Evolutionary conservation across 2,888 invertebrate genomes (phyloP).

Genomic region (Cyaniris semiargus): DNA sequence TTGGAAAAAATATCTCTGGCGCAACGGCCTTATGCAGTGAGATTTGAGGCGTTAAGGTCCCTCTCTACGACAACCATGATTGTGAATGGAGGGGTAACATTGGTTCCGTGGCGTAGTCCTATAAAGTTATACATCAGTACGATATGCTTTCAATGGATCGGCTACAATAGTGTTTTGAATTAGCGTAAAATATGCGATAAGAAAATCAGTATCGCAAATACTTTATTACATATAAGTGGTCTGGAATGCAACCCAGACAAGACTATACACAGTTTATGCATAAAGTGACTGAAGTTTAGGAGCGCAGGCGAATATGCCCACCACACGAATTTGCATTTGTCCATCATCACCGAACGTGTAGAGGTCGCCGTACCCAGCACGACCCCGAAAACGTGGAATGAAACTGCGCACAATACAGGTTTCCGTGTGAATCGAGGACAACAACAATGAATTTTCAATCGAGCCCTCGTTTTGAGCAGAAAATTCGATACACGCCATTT

Average conservation of each 20-base stretch:
- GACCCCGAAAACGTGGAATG: slow-evolving; percentile 14
- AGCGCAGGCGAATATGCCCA: neutral
- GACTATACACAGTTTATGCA: neutral
- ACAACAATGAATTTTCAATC: neutral
- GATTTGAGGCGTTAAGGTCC: neutral
- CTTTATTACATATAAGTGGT: neutral
- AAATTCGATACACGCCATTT: neutral
- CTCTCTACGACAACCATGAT: neutral
- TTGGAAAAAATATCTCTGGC: slow-evolving; percentile 6
- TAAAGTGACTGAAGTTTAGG: neutral
- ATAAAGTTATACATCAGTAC: neutral
- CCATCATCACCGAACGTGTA: neutral
- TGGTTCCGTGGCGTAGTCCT: too few relatives aligned
- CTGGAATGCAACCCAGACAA: neutral
- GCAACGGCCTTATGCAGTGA: slow-evolving; percentile 7
- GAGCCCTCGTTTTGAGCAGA: neutral
- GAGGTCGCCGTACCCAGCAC: neutral
- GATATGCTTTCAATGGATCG: neutral
- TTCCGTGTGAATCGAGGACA: slow-evolving; percentile 11
- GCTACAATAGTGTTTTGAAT: neutral
- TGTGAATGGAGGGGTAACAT: neutral
- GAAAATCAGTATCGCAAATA: neutral
- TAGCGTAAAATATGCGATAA: neutral
- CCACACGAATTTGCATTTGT: neutral
- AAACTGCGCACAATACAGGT: slow-evolving; percentile 18